Percentiles rank a stretch among this genome's conserved stretches.
Evolutionary conservation across 2,797 vertebrate genomes (phyloP).

Genomic region (Manis pentadactyla): DNA sequence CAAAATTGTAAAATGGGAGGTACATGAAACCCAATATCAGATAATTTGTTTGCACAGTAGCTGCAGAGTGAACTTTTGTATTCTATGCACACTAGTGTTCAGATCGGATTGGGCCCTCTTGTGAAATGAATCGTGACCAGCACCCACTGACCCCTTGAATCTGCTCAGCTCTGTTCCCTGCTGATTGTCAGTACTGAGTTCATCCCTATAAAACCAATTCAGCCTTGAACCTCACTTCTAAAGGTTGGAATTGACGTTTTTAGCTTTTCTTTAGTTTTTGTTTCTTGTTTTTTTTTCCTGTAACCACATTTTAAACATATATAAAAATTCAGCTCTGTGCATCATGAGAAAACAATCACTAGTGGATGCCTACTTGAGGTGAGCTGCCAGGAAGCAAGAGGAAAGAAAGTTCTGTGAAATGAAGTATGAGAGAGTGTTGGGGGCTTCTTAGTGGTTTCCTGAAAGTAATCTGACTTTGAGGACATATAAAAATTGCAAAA

Average conservation of each 20-base stretch:
- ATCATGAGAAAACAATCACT: not conserved
- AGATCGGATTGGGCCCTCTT: not conserved
- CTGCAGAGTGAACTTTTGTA: not conserved
- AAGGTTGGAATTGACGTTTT: not conserved
- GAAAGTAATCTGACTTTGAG: not conserved
- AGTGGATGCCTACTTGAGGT: not conserved
- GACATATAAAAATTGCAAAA: not conserved
- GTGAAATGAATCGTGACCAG: not conserved
- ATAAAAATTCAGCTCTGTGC: not conserved
- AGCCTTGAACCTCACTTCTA: not conserved
- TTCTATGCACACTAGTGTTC: not conserved
- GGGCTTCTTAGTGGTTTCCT: not conserved
- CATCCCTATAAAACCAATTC: not conserved
- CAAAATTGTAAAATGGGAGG: not conserved
- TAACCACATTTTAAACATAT: not conserved
- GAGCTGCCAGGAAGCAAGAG: not conserved
- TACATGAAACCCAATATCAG: not conserved
- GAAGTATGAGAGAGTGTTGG: not conserved
- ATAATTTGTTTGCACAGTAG: not conserved
- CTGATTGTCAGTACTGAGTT: not conserved
- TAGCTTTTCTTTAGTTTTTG: not conserved
- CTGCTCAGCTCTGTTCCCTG: not conserved
- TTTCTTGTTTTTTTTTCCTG: not conserved
- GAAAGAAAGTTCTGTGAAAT: not conserved
- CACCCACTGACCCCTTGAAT: not conserved